phyloP scores from a whole-genome alignment of 2,888 invertebrate genomes.

The Drosophila meridiana region DNA sequence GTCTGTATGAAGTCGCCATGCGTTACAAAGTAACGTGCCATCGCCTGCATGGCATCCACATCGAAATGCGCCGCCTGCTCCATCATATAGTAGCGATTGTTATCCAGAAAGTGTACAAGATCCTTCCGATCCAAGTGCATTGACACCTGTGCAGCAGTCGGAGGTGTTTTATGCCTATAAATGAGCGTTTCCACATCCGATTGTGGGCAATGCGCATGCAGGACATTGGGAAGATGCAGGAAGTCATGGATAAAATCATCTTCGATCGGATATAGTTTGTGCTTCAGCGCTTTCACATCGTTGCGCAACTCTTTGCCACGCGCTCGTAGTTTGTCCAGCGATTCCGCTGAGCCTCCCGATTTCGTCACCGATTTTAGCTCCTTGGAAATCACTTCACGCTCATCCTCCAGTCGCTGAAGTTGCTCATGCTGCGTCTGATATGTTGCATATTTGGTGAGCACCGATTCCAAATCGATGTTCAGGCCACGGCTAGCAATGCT shows the following conservation, averaged over 20 bases:
- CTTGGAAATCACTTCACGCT: constrained; percentile 86
- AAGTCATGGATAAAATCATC: constrained; percentile 88
- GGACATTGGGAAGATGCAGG: constrained; percentile 89
- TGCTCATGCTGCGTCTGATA: constrained; percentile 87
- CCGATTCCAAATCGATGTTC: constrained; percentile 86
- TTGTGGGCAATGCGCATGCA: constrained; percentile 88
- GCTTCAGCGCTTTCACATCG: constrained; percentile 88
- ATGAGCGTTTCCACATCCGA: constrained; percentile 69
- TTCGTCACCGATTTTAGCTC: constrained; percentile 86
- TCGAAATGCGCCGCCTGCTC: constrained; percentile 91
- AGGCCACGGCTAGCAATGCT: constrained; percentile 87
- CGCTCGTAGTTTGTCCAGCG: constrained; percentile 86
- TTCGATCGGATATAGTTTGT: constrained; percentile 90
- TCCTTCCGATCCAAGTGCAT: constrained; percentile 82
- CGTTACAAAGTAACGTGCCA: constrained; percentile 82
- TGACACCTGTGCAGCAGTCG: constrained; percentile 11
- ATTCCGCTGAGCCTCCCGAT: constrained; percentile 33
- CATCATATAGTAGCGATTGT: constrained; percentile 88
- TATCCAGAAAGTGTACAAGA: constrained; percentile 83
- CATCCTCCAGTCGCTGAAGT: constrained; percentile 86
- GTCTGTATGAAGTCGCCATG: constrained; percentile 88
- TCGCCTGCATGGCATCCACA: constrained; percentile 84
- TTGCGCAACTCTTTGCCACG: constrained; percentile 87
- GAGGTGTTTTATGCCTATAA: constrained; percentile 64
- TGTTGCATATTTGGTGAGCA: constrained; percentile 88